Conservation (phyloP, 2,113 vertebrate species). For the Pelvicachromis taeniatus region DNA sequence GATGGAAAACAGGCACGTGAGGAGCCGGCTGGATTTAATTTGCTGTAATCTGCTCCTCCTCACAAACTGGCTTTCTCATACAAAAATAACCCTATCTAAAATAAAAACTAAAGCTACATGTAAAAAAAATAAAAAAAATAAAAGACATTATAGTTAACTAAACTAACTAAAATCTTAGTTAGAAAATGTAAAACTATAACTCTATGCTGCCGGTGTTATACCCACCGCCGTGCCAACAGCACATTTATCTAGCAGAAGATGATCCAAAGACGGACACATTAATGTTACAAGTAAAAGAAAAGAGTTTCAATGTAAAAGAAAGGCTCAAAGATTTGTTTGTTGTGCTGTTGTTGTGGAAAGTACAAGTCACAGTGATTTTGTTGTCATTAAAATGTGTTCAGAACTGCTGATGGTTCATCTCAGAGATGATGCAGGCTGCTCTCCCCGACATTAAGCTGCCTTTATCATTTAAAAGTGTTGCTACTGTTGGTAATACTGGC, state of each 20-base stretch:
- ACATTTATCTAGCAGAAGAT: no score
- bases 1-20: fast-evolving
- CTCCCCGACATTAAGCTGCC: fast-evolving
- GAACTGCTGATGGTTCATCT: not conserved
- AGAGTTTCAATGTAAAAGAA: no score
- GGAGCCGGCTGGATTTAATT: not conserved
- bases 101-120: not conserved
- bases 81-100: not conserved
- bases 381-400: not conserved
- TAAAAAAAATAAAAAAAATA: fast-evolving
- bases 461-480: not conserved
- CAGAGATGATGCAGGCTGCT: not conserved
- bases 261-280: no score
- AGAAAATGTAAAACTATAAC: fast-evolving
- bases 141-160: no score
- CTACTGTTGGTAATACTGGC: not conserved
- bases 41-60: fast-evolving
- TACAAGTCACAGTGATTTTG: fast-evolving
- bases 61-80: not conserved
- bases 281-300: no score
- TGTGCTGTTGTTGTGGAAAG: not conserved
- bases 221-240: no score
- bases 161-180: no score
- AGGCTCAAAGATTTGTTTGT: no score
- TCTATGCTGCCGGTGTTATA: no score